Conservation (phyloP, 2,888 invertebrate genomes). For the Drosophila affinis region DNA sequence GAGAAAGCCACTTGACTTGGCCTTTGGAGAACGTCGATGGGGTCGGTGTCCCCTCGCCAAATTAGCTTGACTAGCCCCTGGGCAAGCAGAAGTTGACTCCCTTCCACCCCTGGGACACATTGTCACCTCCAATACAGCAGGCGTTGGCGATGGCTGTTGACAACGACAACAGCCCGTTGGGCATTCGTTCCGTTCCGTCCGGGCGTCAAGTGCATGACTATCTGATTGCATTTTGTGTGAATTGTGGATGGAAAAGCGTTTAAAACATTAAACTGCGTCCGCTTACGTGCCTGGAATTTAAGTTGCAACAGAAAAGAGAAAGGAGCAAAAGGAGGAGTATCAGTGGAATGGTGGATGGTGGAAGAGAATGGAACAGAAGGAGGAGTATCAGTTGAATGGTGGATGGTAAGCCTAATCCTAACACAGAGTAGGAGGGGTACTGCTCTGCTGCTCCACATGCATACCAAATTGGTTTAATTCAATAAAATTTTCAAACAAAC, state of each 20-base stretch:
- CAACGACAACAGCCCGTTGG: constrained; percentile 43
- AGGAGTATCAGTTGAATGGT: neutral
- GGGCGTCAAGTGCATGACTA: constrained; percentile 45
- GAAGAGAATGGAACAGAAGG: neutral
- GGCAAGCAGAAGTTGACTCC: constrained; percentile 27
- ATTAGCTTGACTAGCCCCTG: constrained; percentile 56
- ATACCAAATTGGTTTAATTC: constrained; percentile 70
- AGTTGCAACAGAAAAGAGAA: neutral
- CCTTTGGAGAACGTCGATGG: constrained; percentile 3
- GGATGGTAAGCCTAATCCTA: constrained; percentile 3
- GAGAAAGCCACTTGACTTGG: constrained; percentile 44
- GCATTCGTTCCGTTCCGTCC: constrained; percentile 14
- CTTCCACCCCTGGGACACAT: constrained; percentile 17
- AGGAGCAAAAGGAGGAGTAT: neutral
- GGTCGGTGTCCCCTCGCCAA: constrained; percentile 17
- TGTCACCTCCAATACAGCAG: constrained; percentile 52
- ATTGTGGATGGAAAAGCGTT: constrained; percentile 63
- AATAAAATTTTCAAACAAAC: constrained; percentile 54
- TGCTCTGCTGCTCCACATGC: constrained; percentile 38
- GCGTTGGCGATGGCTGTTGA: constrained; percentile 42
- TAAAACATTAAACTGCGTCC: constrained; percentile 44
- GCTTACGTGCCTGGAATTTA: constrained; percentile 65
- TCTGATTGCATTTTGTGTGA: constrained; percentile 60
- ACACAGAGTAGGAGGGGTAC: neutral
- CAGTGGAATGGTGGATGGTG: neutral